These are phyloP conservation scores for Crypturellus undulatus DNA, from an alignment of 2,113 vertebrate species.

Conservation along the genomic window DNA sequence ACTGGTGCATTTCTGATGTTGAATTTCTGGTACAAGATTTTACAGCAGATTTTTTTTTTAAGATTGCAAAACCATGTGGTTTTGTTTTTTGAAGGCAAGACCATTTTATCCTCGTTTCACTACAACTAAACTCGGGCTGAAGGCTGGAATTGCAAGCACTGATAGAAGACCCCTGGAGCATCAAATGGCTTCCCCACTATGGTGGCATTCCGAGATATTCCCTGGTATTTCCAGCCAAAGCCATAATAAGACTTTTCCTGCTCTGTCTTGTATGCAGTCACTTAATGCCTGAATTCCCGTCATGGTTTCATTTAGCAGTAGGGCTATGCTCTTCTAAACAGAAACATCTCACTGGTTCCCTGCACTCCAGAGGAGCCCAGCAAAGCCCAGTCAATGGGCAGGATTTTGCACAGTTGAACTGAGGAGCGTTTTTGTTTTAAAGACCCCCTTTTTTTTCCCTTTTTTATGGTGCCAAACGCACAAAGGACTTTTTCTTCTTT, in stretches of 20 bases:
- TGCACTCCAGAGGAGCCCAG: not conserved
- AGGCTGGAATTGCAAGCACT: not conserved
- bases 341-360: not conserved
- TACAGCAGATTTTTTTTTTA: not conserved
- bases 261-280: not conserved
- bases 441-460: not conserved
- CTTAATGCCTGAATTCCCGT: not conserved
- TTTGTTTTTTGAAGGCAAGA: not conserved
- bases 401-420: not conserved
- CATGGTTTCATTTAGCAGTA: accelerated
- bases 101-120: not conserved
- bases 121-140: not conserved
- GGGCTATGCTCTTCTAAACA: accelerated
- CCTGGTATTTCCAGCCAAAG: not conserved
- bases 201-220: not conserved
- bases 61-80: not conserved
- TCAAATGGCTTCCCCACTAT: accelerated
- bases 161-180: not conserved
- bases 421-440: not conserved
- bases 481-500: slow-evolving; percentile 42
- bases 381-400: not conserved
- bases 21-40: not conserved
- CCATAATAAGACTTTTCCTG: not conserved
- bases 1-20: not conserved
- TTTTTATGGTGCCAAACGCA: slow-evolving; percentile 1